Conservation (phyloP, 2,888 invertebrate genomes). For the Eupithecia vulgata region DNA sequence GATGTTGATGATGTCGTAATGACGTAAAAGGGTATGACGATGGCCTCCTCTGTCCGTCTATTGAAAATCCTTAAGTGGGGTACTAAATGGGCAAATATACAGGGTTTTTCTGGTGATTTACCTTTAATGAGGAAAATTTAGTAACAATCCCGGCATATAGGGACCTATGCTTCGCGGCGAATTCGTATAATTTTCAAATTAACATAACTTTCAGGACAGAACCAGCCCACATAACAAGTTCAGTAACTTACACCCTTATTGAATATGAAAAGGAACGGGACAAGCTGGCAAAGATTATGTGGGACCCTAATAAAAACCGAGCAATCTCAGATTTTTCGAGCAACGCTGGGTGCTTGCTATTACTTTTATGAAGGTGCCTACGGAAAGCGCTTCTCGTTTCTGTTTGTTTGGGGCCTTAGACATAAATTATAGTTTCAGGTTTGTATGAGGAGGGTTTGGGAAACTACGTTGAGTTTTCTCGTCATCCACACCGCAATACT, state of each 20-base stretch:
- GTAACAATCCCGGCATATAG: background rate
- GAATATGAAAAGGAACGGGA: conserved; percentile 8
- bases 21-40: no score
- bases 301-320: conserved; percentile 5
- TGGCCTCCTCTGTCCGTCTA: background rate
- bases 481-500: no score
- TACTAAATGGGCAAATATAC: background rate
- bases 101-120: background rate
- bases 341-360: conserved; percentile 4
- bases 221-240: conserved; percentile 5
- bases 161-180: background rate
- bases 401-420: background rate
- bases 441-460: background rate
- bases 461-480: no score
- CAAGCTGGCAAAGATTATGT: conserved; percentile 10
- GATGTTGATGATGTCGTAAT: no score
- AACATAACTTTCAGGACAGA: conserved; percentile 9
- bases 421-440: background rate
- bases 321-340: conserved; percentile 6
- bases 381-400: background rate
- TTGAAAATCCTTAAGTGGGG: background rate
- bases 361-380: background rate
- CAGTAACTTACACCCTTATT: conserved; percentile 10
- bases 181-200: conserved; percentile 14
- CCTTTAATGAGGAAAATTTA: background rate